Percentiles rank a stretch among this genome's conserved stretches.
Evolutionary conservation across 2,797 vertebrate species (phyloP).

Genomic region (Takifugu ocellatus): DNA sequence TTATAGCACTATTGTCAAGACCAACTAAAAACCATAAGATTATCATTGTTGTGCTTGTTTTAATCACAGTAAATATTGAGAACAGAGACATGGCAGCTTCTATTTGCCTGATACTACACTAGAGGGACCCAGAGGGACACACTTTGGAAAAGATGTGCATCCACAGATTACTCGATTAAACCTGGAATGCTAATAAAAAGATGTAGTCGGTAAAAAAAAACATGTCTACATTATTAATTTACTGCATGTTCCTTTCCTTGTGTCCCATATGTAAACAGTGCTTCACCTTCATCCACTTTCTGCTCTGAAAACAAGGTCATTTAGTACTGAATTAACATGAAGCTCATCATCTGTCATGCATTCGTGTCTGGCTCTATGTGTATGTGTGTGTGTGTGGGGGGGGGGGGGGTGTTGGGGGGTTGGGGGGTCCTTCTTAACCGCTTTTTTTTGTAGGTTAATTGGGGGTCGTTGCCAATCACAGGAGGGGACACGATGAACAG

Average conservation of each 20-base stretch:
- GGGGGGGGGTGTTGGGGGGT: no score
- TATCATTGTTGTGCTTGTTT: not conserved
- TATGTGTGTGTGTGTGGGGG: constrained; percentile 8
- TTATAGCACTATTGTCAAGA: not conserved
- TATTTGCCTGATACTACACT: constrained; percentile 41
- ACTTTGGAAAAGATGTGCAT: constrained; percentile 8
- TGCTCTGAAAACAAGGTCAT: constrained; percentile 50
- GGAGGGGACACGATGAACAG: constrained; percentile 55
- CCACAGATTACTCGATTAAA: not conserved
- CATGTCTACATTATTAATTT: not conserved
- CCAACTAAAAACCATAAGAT: not conserved
- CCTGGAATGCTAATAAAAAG: no score
- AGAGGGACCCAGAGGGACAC: constrained; percentile 63
- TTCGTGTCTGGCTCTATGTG: constrained; percentile 2
- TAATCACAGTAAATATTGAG: not conserved
- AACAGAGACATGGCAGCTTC: not conserved
- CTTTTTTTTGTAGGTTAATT: constrained; percentile 59
- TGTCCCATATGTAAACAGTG: not conserved
- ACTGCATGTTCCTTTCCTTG: not conserved
- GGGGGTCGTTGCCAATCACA: constrained; percentile 64
- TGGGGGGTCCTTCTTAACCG: constrained; percentile 26
- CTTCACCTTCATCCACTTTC: constrained; percentile 17
- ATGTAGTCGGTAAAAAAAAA: no score
- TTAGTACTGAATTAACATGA: constrained; percentile 48
- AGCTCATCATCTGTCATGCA: constrained; percentile 40